A percentile compares a stretch with the other conserved stretches of the same genome.
phyloP scores from a whole-genome alignment of 2,113 vertebrate species.

The Indicator indicator region DNA sequence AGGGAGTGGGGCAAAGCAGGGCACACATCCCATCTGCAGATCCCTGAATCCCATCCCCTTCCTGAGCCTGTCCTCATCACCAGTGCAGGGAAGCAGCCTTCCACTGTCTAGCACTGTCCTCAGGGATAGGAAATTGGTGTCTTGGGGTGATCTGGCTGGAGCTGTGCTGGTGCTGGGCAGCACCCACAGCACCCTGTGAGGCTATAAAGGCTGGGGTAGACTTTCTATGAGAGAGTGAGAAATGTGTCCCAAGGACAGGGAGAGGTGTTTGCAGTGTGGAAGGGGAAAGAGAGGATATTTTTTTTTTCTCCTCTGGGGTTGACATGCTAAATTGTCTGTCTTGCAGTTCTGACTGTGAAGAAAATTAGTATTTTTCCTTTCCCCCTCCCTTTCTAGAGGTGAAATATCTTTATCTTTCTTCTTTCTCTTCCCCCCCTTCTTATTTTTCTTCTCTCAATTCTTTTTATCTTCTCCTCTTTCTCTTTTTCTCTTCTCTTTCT shows the following conservation, averaged over 20 bases:
- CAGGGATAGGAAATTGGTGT: rapidly evolving
- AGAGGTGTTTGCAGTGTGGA: neutral
- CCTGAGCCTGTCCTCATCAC: too few relatives aligned
- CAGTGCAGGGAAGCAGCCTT: neutral
- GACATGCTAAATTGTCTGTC: neutral
- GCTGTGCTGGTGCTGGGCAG: neutral
- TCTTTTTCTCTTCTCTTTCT: neutral
- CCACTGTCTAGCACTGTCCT: neutral
- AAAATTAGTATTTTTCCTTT: neutral
- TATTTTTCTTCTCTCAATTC: too few relatives aligned
- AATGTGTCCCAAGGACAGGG: rapidly evolving
- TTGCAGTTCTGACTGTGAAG: neutral
- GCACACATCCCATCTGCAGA: neutral
- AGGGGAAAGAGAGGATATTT: neutral
- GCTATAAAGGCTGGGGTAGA: neutral
- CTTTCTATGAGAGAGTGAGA: neutral
- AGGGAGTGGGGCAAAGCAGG: neutral
- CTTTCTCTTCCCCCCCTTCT: too few relatives aligned
- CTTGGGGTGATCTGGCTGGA: too few relatives aligned
- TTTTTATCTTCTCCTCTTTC: neutral
- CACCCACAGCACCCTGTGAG: neutral
- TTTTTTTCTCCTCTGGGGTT: neutral
- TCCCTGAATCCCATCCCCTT: neutral
- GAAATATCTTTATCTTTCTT: neutral
- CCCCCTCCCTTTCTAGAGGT: neutral